Evolutionary conservation across 2,113 vertebrate species (phyloP), one percentile per base, ranked within the genome.

Genomic region (Ploceus nigricollis): DNA sequence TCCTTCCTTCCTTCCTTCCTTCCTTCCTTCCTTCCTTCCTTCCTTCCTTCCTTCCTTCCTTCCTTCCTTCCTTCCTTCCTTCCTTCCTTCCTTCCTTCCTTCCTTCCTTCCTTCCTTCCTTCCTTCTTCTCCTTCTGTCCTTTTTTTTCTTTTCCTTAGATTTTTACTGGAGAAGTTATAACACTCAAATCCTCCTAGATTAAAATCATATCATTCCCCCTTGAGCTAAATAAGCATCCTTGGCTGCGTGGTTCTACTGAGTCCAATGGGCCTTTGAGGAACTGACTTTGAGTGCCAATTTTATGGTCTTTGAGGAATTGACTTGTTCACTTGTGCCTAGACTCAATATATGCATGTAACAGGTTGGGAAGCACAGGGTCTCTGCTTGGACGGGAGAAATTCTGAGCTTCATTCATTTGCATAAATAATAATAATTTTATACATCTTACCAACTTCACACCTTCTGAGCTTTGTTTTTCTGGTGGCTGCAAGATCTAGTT

Each of bases 81-180:
- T 30, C 27, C 27, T 20, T 16, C 24, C 15, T 14, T 2, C 5
- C 10, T 42, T 17, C 5, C 23, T 9, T 15, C 15, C 7, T 27
- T 25, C 47, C 48, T 27, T 27, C 24, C 14, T 50, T 50, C 16
- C 25, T 27, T 27, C 2, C n/a, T 30, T 45, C 4, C 9, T 14
- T 13, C 14, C 45, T 9, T 10, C 4, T 18, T 20, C 13, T 13
- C 4, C 13, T 8, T 14, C 8, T 4, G 1, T 1, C 4, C 4
- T 45, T 60, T 61, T 61, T 35, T 12, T 18, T 15, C 3, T 39
- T 40, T 11, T 15, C 6, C 13, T 17, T 10, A 60, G 4, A 5
- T 86, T 81, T 83, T 77, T 71, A 47, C 9, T 11, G 0, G 53
- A 56, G 73, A 48, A 2, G 1, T 84, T 89, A 10, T 47, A 90